Conservation (phyloP, 2,113 vertebrate species). For the Anoura caudifer region DNA sequence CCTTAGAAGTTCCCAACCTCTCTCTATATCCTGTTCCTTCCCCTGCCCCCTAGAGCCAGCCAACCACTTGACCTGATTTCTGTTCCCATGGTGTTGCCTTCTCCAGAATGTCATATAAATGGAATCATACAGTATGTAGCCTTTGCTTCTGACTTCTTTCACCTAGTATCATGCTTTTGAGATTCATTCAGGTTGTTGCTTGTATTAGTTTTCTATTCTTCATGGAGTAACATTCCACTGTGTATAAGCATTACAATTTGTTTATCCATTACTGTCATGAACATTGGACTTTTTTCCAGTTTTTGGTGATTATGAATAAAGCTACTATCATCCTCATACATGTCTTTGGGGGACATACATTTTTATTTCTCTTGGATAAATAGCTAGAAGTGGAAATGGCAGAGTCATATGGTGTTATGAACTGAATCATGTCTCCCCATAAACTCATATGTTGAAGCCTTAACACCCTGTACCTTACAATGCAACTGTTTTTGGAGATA, state of each 20-base stretch:
- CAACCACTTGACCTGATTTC: background rate
- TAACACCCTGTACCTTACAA: background rate
- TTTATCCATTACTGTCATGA: background rate
- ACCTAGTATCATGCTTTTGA: background rate
- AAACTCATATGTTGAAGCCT: background rate
- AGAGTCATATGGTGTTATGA: background rate
- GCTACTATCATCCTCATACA: background rate
- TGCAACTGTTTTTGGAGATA: background rate
- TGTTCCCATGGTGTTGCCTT: background rate
- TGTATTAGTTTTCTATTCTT: background rate
- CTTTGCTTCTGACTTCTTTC: conserved; percentile 13
- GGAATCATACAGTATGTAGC: background rate
- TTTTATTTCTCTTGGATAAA: conserved; percentile 29
- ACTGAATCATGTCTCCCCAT: background rate
- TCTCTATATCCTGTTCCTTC: background rate
- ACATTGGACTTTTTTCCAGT: conserved; percentile 6
- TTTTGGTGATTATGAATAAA: background rate
- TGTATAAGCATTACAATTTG: background rate
- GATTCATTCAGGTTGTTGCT: background rate
- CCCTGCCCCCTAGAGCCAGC: background rate
- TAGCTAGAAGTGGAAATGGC: background rate
- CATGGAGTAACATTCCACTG: background rate
- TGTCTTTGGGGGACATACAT: background rate
- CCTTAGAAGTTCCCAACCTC: fast-evolving
- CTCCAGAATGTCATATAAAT: background rate